These are phyloP conservation scores for Sitophilus oryzae DNA, from an alignment of 1,140 invertebrate genomes.

Conservation along the genomic window DNA sequence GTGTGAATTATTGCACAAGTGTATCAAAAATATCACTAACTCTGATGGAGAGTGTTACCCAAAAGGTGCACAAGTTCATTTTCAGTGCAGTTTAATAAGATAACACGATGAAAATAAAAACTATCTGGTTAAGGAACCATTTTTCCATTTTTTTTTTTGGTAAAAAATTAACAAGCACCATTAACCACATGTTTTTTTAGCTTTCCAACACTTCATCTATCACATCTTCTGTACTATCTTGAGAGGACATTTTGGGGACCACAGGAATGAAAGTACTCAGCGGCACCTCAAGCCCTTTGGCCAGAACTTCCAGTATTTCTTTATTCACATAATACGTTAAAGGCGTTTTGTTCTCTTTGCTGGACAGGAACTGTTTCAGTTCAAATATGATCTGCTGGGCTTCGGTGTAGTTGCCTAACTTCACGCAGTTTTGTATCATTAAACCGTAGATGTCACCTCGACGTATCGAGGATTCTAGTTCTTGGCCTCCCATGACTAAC, in stretches of 20 bases:
- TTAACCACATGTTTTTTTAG: no score
- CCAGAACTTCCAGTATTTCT: constrained; percentile 38
- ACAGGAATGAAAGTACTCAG: constrained; percentile 32
- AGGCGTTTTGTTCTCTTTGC: constrained; percentile 26
- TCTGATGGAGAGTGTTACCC: no score
- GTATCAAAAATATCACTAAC: no score
- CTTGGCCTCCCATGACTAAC: constrained; percentile 46
- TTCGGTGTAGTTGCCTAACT: constrained; percentile 42
- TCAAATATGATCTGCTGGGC: constrained; percentile 39
- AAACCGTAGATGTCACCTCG: constrained; percentile 51
- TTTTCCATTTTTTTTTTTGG: no score
- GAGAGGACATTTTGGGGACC: constrained; percentile 4
- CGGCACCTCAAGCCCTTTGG: constrained; percentile 36
- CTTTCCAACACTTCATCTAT: constrained; percentile 38
- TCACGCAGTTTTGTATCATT: constrained; percentile 49
- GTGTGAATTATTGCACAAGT: no score
- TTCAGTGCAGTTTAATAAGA: no score
- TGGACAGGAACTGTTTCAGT: constrained; percentile 35
- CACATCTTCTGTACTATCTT: constrained; percentile 31
- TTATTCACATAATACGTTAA: constrained; percentile 43
- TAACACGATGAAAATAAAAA: no score
- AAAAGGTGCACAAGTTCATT: no score
- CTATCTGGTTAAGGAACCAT: no score
- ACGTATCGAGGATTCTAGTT: constrained; percentile 50
- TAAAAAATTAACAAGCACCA: no score